A percentile compares a stretch with the other conserved stretches of the same genome.
Conservation (phyloP, 2,113 vertebrate genomes). For the Alectura lathami region DNA sequence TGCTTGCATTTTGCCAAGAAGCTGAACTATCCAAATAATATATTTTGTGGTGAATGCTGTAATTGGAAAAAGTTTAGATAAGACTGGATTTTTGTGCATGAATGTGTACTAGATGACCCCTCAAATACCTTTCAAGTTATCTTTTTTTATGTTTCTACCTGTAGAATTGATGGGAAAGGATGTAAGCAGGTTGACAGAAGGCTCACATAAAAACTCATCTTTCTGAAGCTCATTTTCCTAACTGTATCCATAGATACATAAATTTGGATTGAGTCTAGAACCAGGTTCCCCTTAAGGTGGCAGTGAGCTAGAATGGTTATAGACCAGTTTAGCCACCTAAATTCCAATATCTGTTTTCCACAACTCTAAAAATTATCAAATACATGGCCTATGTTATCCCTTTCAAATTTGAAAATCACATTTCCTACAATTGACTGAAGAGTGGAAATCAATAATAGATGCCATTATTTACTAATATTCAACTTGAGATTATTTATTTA, state of each 20-base stretch:
- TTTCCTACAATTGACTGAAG: neutral
- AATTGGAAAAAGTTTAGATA: conserved; percentile 10
- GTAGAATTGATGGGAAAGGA: neutral
- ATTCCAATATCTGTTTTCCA: neutral
- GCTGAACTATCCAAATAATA: conserved; percentile 16
- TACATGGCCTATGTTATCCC: neutral
- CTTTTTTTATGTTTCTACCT: neutral
- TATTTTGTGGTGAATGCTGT: neutral
- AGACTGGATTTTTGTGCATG: neutral
- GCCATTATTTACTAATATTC: neutral
- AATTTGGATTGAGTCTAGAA: neutral
- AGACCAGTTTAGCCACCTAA: neutral
- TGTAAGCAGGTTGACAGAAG: neutral
- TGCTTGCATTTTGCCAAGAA: neutral
- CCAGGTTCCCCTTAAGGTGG: neutral
- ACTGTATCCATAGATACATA: neutral
- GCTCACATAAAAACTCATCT: neutral
- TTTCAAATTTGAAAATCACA: neutral
- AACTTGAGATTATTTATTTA: neutral
- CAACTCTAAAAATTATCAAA: neutral
- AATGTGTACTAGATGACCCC: neutral
- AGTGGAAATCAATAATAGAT: neutral
- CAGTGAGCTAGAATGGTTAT: neutral
- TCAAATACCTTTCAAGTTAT: neutral
- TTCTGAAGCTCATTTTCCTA: neutral